Conservation (phyloP, 2,113 vertebrate genomes). For the Psophia crepitans region DNA sequence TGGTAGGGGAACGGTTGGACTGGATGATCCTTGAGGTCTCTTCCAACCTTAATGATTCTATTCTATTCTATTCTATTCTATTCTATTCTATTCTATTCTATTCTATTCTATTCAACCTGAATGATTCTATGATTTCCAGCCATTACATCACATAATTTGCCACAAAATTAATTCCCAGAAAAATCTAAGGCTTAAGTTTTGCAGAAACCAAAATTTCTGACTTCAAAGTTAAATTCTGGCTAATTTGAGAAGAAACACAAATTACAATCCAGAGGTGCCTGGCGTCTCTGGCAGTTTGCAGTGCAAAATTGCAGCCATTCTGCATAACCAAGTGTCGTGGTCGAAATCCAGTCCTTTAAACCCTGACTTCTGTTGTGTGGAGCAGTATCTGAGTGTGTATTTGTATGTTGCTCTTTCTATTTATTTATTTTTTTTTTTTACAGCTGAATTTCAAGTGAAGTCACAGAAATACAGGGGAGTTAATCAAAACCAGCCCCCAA, state of each 20-base stretch:
- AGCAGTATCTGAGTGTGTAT: not conserved
- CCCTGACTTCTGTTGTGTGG: not conserved
- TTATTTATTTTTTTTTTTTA: not conserved
- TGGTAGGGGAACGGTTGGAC: too few relatives aligned
- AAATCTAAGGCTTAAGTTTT: not conserved
- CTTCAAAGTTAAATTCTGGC: not conserved
- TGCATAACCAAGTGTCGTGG: too few relatives aligned
- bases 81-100: too few relatives aligned
- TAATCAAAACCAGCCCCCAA: conserved; percentile 71
- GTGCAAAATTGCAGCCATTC: not conserved
- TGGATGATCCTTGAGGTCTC: too few relatives aligned
- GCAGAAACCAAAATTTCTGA: not conserved
- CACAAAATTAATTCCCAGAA: not conserved
- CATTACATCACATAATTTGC: not conserved
- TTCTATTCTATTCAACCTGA: too few relatives aligned
- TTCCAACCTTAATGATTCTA: too few relatives aligned
- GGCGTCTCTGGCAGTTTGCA: not conserved
- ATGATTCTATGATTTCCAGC: too few relatives aligned
- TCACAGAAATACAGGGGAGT: conserved; percentile 57
- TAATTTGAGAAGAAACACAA: not conserved
- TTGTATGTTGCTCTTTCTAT: not conserved
- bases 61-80: too few relatives aligned
- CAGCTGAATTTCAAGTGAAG: conserved; percentile 72
- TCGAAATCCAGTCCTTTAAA: not conserved
- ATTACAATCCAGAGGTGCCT: not conserved